Conservation (phyloP, 2,888 invertebrate genomes). For the Thumatha senex region DNA sequence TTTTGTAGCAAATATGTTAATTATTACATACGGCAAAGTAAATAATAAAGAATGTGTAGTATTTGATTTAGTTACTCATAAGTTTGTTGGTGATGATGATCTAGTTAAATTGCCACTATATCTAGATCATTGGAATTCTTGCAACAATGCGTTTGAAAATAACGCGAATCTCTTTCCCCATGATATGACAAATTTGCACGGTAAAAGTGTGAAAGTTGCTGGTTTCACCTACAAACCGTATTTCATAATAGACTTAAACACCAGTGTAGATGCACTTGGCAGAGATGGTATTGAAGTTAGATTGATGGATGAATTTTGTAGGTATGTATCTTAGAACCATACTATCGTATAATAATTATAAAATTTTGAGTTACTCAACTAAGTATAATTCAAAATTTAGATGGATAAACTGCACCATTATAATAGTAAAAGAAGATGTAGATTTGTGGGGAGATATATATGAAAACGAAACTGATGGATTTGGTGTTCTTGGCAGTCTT, state of each 20-base stretch:
- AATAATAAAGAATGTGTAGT: slow-evolving; percentile 36
- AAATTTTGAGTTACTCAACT: not conserved
- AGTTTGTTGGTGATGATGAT: slow-evolving; percentile 59
- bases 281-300: slow-evolving; percentile 83
- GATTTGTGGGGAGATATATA: slow-evolving; percentile 87
- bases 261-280: slow-evolving; percentile 46
- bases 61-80: slow-evolving; percentile 69
- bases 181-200: slow-evolving; percentile 69
- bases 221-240: slow-evolving; percentile 85
- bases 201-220: slow-evolving; percentile 76
- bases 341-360: not conserved
- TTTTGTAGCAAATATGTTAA: slow-evolving; percentile 62
- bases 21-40: slow-evolving; percentile 39
- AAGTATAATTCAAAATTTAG: slow-evolving; percentile 37
- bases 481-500: slow-evolving; percentile 86
- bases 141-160: slow-evolving; percentile 51
- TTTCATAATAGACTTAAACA: slow-evolving; percentile 70
- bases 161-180: slow-evolving; percentile 72
- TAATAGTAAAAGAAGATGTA: slow-evolving; percentile 79
- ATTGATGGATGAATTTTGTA: slow-evolving; percentile 77
- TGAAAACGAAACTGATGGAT: slow-evolving; percentile 86
- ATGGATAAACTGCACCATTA: slow-evolving; percentile 73
- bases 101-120: slow-evolving; percentile 47
- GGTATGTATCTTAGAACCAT: slow-evolving; percentile 46
- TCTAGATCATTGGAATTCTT: slow-evolving; percentile 71